Base-by-base conservation (phyloP, 1,140 invertebrate genomes). In the Drosophila chauvacae region DNA sequence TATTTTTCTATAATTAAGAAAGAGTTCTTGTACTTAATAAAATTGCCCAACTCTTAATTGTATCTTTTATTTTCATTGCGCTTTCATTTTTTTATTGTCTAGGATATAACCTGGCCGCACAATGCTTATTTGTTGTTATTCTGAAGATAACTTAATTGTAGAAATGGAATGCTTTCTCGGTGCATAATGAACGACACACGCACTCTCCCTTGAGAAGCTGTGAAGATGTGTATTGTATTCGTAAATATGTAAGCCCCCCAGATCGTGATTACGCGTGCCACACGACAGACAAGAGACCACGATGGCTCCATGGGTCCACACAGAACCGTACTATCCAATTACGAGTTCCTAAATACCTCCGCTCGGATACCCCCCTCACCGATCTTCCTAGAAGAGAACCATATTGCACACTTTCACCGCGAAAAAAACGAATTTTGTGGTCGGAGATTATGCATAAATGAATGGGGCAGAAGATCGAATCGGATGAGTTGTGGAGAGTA, bases 351-450 rank as follows among this genome's bases (percentile, higher is more conserved):
- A 66, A 61, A 60, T 60, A 77, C 55, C 62, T 35, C 18, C 14
- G 6, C 14, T 13, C 35, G 14, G 39, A 16, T 30, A 45, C 26
- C 37, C 37, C 18, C 20, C 18, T 30, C 39, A 9, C 16, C 20
- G 13, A 44, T 51, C n/a, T 60, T 60, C 70, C 41, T 5, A 26
- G 13, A n/a, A 58, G 41, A 66, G 61, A 42, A 72, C 39, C 66
- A 77, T 58, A 39, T 79, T 79, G 82, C 80, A 75, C 83, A 87
- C 83, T 87, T 87, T 87, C 83, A 88, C 83, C 83, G 80, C 80
- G 60, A 83, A 83, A 80, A 77, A 77, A 77, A 66, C 70, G 66
- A 83, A 88, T 81, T 81, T 76, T 55, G 39, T 60, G 66, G 61
- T 47, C 50, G 35, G 45, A 59, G 33, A 77, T 80, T 86, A 90